A percentile compares a stretch with the other conserved stretches of the same genome.
These are phyloP conservation scores for Volucella bombylans DNA, from an alignment of 2,888 invertebrate genomes.

Conservation along the genomic window DNA sequence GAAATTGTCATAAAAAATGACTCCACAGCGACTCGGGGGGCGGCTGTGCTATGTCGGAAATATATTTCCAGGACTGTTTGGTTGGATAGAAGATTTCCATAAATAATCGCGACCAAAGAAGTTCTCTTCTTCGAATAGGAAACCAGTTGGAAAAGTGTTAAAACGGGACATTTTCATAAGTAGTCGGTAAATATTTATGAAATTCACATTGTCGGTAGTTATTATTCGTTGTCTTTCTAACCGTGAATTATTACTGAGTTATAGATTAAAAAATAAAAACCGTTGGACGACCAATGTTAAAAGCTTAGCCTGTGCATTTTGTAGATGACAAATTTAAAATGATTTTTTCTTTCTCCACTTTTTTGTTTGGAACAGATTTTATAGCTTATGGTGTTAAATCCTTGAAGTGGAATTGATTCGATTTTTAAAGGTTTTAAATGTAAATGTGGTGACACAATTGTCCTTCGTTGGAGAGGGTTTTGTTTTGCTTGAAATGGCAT, in stretches of 20 bases:
- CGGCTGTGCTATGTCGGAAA: background rate
- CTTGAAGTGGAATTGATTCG: slow-evolving; percentile 5
- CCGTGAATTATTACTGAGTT: slow-evolving; percentile 15
- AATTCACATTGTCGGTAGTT: slow-evolving; percentile 45
- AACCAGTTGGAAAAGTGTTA: slow-evolving; percentile 59
- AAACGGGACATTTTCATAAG: slow-evolving; percentile 59
- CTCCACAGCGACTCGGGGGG: slow-evolving; percentile 23
- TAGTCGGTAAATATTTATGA: slow-evolving; percentile 71
- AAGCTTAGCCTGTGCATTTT: slow-evolving; percentile 19
- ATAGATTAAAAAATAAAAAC: background rate
- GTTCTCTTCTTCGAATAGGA: slow-evolving; percentile 10
- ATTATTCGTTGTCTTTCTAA: slow-evolving; percentile 9
- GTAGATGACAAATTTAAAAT: slow-evolving; percentile 7
- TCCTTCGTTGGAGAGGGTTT: background rate
- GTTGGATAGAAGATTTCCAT: slow-evolving; percentile 49
- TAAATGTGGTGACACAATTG: background rate
- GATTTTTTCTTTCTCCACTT: background rate
- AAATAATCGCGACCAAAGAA: slow-evolving; percentile 53
- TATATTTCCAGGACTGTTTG: background rate
- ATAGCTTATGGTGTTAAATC: slow-evolving; percentile 20
- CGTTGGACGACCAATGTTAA: background rate
- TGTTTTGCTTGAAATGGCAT: too few species aligned
- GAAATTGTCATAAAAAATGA: slow-evolving; percentile 35
- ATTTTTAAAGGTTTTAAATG: background rate
- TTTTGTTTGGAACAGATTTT: background rate